phyloP scores from a whole-genome alignment of 2,888 invertebrate genomes.

The Heteropelma amictum region DNA sequence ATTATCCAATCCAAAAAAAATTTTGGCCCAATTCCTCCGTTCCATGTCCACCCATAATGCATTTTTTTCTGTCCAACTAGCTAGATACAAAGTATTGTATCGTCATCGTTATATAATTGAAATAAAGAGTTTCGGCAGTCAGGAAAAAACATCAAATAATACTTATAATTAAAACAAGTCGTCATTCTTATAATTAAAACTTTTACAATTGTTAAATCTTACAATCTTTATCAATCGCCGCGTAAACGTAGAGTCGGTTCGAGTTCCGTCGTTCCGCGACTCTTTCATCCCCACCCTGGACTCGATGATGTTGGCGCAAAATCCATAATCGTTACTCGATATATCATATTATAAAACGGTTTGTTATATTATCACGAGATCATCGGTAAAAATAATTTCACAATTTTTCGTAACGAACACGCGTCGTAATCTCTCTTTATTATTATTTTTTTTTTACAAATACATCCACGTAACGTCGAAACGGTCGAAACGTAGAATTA shows the following conservation, averaged over 20 bases:
- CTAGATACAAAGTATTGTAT: conserved; percentile 23
- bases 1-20: conserved; percentile 61
- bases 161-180: conserved; percentile 18
- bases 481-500: conserved; percentile 61
- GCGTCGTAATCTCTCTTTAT: conserved; percentile 46
- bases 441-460: conserved; percentile 10
- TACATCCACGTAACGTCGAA: conserved; percentile 46
- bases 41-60: conserved; percentile 70
- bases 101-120: conserved; percentile 15
- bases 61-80: conserved; percentile 53
- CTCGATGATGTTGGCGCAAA: conserved; percentile 65
- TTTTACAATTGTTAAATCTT: conserved; percentile 50
- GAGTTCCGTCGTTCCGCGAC: conserved; percentile 44
- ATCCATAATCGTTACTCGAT: conserved; percentile 65
- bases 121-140: conserved; percentile 1
- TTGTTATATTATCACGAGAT: conserved; percentile 30
- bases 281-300: conserved; percentile 63
- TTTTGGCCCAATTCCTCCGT: conserved; percentile 67
- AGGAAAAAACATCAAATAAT: conserved; percentile 42
- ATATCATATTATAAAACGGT: conserved; percentile 43
- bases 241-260: conserved; percentile 58
- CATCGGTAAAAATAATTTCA: conserved; percentile 51
- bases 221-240: conserved; percentile 60
- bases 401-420: conserved; percentile 55
- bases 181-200: conserved; percentile 22